Evolutionary conservation across 2,888 invertebrate genomes (phyloP), one percentile per base, ranked within the genome.

Genomic region (Athripsodes cinereus): DNA sequence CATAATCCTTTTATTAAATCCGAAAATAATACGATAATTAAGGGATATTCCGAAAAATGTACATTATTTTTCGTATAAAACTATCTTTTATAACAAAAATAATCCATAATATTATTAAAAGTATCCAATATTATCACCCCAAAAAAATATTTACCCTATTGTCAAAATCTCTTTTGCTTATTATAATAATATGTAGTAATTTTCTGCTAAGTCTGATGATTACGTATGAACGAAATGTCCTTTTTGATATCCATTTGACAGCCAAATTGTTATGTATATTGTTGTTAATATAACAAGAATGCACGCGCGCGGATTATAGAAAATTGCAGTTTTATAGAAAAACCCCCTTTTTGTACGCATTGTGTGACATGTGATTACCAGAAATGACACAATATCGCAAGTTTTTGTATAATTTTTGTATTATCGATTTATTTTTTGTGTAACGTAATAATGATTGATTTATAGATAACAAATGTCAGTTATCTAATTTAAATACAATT

Each of bases 1-100:
- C 34, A 22, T 54, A 54, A 54, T 48, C 53, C 53, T 34, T 47
- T 54, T 26, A 47, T 26, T 22, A 13, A 46, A 54, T 54, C 47
- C 53, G 53, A 54, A 47, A 54, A 46, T 55, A 55, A 55, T 55
- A 40, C 51, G 49, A 51, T 26, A 26, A 26, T 26, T 26, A 26
- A 26, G 10, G 26, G 26, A 26, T 26, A 26, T 26, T 26, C 26
- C 26, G 10, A 26, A 26, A 26, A 26, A 6, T 26, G 10, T 10
- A 26, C 26, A 10, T 26, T 6, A 6, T 26, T 26, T 26, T 26
- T 26, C 10, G 3, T 26, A 26, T 26, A 26, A 26, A 26, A 26
- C 26, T 26, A 10, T 26, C 26, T 6, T 26, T 26, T 26, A 26
- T 26, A n/a, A 40, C 13, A 40, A 40, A 40, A 40, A 40, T 40